Base-by-base conservation (phyloP, 2,888 invertebrate species). In the Drosophila atripex region DNA sequence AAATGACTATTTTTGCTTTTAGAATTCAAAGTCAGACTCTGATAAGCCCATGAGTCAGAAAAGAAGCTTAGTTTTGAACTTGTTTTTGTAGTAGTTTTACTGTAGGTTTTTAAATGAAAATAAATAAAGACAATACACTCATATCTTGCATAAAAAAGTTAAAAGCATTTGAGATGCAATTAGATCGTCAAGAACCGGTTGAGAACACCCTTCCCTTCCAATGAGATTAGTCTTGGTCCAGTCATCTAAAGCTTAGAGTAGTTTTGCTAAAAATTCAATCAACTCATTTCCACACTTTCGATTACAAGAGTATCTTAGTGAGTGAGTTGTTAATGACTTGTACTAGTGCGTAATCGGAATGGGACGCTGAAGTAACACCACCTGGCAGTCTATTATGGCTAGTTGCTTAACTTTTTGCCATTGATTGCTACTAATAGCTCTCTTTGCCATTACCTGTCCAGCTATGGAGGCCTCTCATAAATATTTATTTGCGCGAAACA, bases 281-380 rank as follows among this genome's bases (percentile, higher is more conserved):
- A 18, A 30, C 12, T 32, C 18, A 23, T 50, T 51, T 64, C 38
- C 38, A 16, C 61, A 60, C 61, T 60, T 60, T 61, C 14, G 28
- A 21, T 60, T 45, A 12, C 12, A 12, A 32, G 32, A 11, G 12
- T 2, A 9, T 9, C 7, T 2, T 11, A 30, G 11, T 30, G 11
- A 30, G 30, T 30, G 11, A 30, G 11, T 11, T 30, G 1, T 11
- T 7, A 25, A 25, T 25, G 25, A 7, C 25, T 7, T 7, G 25
- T 25, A 7, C 11, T 30, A 9, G 9, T 46, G 47, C 39, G 39
- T 14, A 53, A 23, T 23, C 12, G 18, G 43, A 28, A 38, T 60
- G 3, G 11, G 3, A 8, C 16, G 11, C 16, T 3, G 23, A 25
- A 16, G 8, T 18, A 43, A 45, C 18, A n/a, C n/a, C n/a, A n/a